Evolutionary conservation across 2,113 vertebrate genomes (phyloP).

Genomic region (Sapajus apella): DNA sequence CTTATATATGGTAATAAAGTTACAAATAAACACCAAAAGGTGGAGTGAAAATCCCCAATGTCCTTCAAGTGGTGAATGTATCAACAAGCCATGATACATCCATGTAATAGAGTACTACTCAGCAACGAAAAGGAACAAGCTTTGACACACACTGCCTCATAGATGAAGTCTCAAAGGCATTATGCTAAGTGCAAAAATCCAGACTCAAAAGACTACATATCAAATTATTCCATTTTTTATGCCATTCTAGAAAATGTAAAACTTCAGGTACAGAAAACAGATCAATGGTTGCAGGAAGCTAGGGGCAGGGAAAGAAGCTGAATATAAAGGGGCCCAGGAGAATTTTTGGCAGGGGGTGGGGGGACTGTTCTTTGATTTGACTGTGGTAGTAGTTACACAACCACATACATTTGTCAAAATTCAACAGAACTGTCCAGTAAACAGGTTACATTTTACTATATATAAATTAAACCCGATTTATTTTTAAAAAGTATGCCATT

Average conservation of each 20-base stretch:
- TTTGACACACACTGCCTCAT: neutral
- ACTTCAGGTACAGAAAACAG: neutral
- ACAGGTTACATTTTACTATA: neutral
- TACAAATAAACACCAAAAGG: conserved; percentile 46
- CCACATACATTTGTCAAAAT: neutral
- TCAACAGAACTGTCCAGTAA: neutral
- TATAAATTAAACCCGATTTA: neutral
- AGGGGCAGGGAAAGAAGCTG: rapidly evolving
- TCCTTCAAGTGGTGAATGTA: neutral
- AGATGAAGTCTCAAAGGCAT: neutral
- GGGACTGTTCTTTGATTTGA: neutral
- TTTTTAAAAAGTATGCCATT: neutral
- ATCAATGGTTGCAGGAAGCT: neutral
- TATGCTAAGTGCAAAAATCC: neutral
- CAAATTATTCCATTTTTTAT: neutral
- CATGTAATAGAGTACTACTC: neutral
- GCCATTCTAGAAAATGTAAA: neutral
- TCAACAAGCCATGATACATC: neutral
- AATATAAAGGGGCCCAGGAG: neutral
- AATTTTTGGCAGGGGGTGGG: neutral
- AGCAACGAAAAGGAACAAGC: neutral
- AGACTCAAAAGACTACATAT: neutral
- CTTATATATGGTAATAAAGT: neutral
- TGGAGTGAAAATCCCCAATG: neutral
- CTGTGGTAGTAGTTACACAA: neutral